Conservation (phyloP, 2,888 invertebrate species). For the Adelognathus sp. region DNA sequence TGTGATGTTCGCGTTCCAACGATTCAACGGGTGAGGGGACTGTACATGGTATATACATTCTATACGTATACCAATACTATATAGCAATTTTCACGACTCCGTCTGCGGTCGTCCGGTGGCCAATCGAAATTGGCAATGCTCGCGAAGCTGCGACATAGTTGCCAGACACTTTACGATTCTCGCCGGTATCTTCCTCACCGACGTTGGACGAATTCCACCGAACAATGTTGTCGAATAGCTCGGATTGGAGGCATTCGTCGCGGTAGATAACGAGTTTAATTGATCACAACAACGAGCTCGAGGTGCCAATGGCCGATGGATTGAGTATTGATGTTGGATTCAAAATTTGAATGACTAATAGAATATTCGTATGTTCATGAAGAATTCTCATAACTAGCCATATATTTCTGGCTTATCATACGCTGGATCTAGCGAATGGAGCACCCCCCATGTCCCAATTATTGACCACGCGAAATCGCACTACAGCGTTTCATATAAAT, state of each 20-base stretch:
- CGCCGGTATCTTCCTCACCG: not conserved
- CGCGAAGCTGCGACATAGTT: slow-evolving; percentile 36
- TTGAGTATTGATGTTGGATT: too few species aligned
- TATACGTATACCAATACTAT: not conserved
- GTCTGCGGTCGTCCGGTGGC: slow-evolving; percentile 31
- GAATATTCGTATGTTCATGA: too few species aligned
- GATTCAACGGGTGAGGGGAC: slow-evolving; percentile 52
- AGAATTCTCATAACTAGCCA: too few species aligned
- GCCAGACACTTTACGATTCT: slow-evolving; percentile 28
- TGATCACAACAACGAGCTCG: not conserved
- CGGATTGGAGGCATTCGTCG: not conserved
- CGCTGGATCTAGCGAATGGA: too few species aligned
- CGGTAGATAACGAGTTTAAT: not conserved
- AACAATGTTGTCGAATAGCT: slow-evolving; percentile 35
- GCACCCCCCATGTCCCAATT: too few species aligned
- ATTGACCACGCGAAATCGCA: too few species aligned
- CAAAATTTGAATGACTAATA: too few species aligned
- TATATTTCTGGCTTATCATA: too few species aligned
- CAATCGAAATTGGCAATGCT: slow-evolving; percentile 42
- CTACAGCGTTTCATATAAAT: too few species aligned
- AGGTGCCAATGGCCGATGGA: too few species aligned
- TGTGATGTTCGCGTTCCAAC: slow-evolving; percentile 68
- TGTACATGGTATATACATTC: not conserved
- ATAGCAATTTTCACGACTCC: slow-evolving; percentile 32
- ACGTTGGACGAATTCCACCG: slow-evolving; percentile 8